Percentiles rank a stretch among this genome's conserved stretches.
phyloP scores from a whole-genome alignment of 2,888 invertebrate genomes.

The Calephelis perditalis region DNA sequence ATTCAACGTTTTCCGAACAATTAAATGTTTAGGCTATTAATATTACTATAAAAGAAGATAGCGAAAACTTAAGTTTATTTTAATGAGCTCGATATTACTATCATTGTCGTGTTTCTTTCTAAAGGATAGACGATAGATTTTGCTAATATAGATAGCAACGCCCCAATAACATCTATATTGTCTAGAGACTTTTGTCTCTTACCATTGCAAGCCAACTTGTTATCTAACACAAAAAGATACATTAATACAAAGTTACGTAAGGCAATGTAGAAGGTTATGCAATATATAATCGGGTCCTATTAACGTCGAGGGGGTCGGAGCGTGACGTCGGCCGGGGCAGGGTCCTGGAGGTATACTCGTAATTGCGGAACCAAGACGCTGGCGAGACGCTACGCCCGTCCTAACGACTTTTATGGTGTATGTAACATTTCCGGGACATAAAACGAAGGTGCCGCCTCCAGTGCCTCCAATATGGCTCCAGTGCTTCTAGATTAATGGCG shows the following conservation, averaged over 20 bases:
- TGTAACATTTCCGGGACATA: slow-evolving; percentile 77
- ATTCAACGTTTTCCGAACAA: no score
- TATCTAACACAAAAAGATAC: no score
- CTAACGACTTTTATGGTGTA: slow-evolving; percentile 78
- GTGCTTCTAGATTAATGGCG: slow-evolving; percentile 70
- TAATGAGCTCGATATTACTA: no score
- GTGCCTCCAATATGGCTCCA: slow-evolving; percentile 58
- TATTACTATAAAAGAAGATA: no score
- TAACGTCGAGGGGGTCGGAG: slow-evolving; percentile 33
- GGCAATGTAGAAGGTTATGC: background rate
- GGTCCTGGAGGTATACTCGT: slow-evolving; percentile 45
- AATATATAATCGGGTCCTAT: slow-evolving; percentile 2
- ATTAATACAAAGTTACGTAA: background rate
- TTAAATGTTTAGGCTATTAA: no score
- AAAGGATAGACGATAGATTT: no score
- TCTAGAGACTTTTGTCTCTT: no score
- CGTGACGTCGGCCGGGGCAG: slow-evolving; percentile 50
- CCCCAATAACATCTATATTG: no score
- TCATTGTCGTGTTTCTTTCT: no score
- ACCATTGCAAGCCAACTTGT: no score
- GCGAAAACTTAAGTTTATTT: no score
- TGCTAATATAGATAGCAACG: no score
- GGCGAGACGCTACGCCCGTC: slow-evolving; percentile 75
- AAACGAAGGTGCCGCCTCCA: slow-evolving; percentile 75
- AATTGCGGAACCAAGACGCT: slow-evolving; percentile 72